Base-by-base conservation (phyloP, 2,797 vertebrate species). In the Cyclopterus lumpus region DNA sequence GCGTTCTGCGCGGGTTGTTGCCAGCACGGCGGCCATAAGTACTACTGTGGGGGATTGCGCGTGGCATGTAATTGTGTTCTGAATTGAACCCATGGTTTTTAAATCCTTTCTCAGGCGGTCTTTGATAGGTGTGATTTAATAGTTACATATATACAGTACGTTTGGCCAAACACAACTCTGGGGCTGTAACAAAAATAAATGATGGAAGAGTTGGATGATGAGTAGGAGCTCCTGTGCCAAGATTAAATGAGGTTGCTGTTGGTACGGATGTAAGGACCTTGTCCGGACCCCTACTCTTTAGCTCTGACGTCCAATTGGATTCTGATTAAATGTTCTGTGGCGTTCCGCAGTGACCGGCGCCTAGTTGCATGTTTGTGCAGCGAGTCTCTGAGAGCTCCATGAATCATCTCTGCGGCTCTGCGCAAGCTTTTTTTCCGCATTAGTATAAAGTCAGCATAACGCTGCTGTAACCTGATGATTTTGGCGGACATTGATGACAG, bases 401-500 rank as follows among this genome's bases (percentile, higher is more conserved):
- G 51, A 53, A 26, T 51, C 49, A 24, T 51, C 49, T 51, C n/a
- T 51, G 48, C 10, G 9, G n/a, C 48, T 51, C 48, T 22, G 48
- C 4, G 4, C n/a, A 5, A 24, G n/a, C 22, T 12, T 53, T 53
- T 24, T 53, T 53, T 24, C 22, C 12, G 12, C 22, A 26, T 53
- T 26, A 53, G 22, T 53, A 53, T 15, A 1, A 26, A 26, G 14
- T 15, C 11, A 26, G 58, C 12, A 1, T 53, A 6, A 28, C n/a
- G 65, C 20, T 63, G 68, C 26, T 66, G 61, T 80, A 71, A 79
- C 44, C 55, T 32, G 42, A 59, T 66, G 65, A 61, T 83, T 68
- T 75, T 62, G 22, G 53, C 49, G 54, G 57, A 70, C 79, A 51
- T 12, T 61, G 65, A 59, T 34, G 48, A 20, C 24, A 77, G 69